Percentiles rank a stretch among this genome's conserved stretches.
Conservation (phyloP, 2,797 vertebrate species). For the Tokudaia tokunoshimensis region DNA sequence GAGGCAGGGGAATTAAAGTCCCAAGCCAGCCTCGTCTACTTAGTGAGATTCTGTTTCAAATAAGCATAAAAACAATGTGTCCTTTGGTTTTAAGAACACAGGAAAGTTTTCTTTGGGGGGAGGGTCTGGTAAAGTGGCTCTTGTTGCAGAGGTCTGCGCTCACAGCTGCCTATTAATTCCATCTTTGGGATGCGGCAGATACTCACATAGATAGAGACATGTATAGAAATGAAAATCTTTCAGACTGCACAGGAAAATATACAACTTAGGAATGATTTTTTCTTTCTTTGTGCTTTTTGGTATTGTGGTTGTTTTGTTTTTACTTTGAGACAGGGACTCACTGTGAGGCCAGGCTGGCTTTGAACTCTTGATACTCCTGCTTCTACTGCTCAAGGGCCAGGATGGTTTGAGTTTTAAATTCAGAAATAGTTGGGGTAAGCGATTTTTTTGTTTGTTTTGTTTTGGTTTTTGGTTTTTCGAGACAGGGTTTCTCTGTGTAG, state of each 20-base stretch:
- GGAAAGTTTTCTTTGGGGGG: background rate
- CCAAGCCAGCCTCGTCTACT: background rate
- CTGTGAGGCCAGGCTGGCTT: background rate
- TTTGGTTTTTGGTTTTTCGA: too few relatives aligned
- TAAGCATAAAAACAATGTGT: background rate
- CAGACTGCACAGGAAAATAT: background rate
- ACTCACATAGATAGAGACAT: too few relatives aligned
- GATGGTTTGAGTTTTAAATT: background rate
- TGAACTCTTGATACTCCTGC: background rate
- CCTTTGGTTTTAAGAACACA: background rate
- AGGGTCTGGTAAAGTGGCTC: background rate
- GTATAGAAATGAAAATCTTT: background rate
- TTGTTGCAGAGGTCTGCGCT: background rate
- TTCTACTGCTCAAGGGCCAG: background rate
- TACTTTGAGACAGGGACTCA: background rate
- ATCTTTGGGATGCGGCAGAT: background rate
- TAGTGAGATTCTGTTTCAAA: background rate
- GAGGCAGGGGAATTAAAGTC: background rate
- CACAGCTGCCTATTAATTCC: background rate
- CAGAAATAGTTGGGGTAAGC: background rate
- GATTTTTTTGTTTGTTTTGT: background rate
- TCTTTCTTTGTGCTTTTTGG: background rate
- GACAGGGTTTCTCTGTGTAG: too few relatives aligned
- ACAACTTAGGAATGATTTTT: background rate
- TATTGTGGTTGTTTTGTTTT: background rate